Base-by-base conservation (phyloP, 2,888 invertebrate species). In the Aleiodes testaceus region DNA sequence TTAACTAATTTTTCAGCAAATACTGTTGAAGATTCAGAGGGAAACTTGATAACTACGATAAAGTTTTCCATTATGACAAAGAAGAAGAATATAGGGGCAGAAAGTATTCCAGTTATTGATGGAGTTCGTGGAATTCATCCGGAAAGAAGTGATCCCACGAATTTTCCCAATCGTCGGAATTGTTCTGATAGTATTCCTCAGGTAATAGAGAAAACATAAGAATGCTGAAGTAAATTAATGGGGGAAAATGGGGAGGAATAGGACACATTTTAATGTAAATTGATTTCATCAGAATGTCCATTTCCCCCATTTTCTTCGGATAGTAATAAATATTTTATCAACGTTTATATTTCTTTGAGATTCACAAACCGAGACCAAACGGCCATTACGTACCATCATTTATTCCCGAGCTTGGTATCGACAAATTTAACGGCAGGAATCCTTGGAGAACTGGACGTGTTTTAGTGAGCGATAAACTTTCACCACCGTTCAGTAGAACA, bases 391-490 rank as follows among this genome's bases (percentile, higher is more conserved):
- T 36, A 36, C 36, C 36, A 36, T 36, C 36, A 3, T 36, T 2
- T 26, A 26, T 26, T 36, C 36, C 7, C 36, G 36, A 36, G 69
- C 42, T 69, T 55, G 63, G 49, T 16, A 22, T 36, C 20, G 50
- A 53, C 18, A 65, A 50, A 59, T 72, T 71, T 61, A 72, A 69
- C 22, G 68, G 18, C 36, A 69, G 70, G 66, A 61, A 50, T 44
- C 69, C 74, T 20, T 66, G 72, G 73, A 68, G 64, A 59, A 69
- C 75, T 16, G 66, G 52, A n/a, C 72, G 50, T 64, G 74, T 12
- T 69, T 12, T 74, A 6, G 71, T 83, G 7, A 81, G 82, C 67
- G 82, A 83, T 68, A 83, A 83, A 72, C 82, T 83, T 47, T 79
- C 77, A 26, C 70, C 77, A 14, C 82, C 83, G 30, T 71, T 82